Base-by-base conservation (phyloP, 2,888 invertebrate genomes). In the Exephanes ischioxanthus region DNA sequence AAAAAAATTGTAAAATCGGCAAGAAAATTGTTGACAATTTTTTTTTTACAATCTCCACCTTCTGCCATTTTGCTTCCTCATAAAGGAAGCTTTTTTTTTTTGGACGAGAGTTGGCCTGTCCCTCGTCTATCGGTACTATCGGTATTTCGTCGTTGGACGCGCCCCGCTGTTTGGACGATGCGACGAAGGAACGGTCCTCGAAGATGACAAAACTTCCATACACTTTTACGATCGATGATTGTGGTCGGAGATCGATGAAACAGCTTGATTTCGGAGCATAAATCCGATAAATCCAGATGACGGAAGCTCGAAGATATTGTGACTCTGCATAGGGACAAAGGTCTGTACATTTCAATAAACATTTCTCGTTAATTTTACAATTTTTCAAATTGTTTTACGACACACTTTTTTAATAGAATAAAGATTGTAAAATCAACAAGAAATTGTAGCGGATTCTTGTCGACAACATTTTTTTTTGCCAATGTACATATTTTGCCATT, bases 141-240 rank as follows among this genome's bases (percentile, higher is more conserved):
- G 79, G 67, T 66, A 79, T 67, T 71, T 33, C 61, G 75, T 75
- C 30, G 66, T 77, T 30, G 11, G n/a, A 78, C 61, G n/a, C 37
- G 72, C 22, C 30, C 83, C 53, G 78, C 48, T 78, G 75, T 83
- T 75, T 75, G 7, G 70, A 45, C 53, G 79, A 71, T 76, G 53
- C 75, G 68, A 48, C 7, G 75, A 33, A 22, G 33, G 33, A 48
- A 33, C 16, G 7, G 7, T 48, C 33, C 33, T 70, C n/a, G 22
- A 58, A 14, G 70, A 72, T 30, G 78, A 51, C 70, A 70, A 37
- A 66, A 51, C 48, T 63, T 41, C 30, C 7, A 30, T 70, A 14
- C 22, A 61, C 22, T 58, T 79, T 45, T 11, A 19, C 66, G 63
- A 76, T 63, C 14, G 41, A 6, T n/a, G 63, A 11, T 30, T 51